Evolutionary conservation across 2,888 invertebrate species (phyloP), one percentile per base, ranked within the genome.

Genomic region (Diogma glabrata): DNA sequence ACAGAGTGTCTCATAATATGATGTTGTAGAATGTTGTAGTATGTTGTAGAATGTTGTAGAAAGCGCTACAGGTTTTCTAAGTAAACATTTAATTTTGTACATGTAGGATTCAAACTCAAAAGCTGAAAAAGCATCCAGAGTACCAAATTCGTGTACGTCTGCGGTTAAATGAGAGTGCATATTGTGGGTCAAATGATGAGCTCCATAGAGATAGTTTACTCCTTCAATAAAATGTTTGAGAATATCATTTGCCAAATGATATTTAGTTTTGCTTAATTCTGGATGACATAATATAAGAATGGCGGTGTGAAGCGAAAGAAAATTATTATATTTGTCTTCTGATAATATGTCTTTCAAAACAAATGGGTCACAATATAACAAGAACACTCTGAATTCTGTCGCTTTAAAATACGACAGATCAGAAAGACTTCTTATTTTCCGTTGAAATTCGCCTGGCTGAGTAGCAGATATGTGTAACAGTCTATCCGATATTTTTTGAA

Each of bases 41-140:
- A n/a, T n/a, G n/a, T n/a, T n/a, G n/a, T n/a, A n/a, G n/a, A n/a
- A n/a, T n/a, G n/a, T n/a, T n/a, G n/a, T n/a, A n/a, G n/a, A n/a
- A n/a, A n/a, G n/a, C n/a, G n/a, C n/a, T n/a, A n/a, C n/a, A 38
- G 38, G 38, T 10, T 38, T 38, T 38, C 38, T 38, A 16, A 38
- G 14, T 2, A 38, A 38, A 38, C 38, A 38, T 38, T 38, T 38
- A 9, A 16, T 38, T 4, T 38, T 38, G 16, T 38, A 38, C 38
- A 38, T 38, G 38, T 38, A 38, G 4, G 38, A 38, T 38, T 38
- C 38, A 38, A 38, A 38, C 19, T 17, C 7, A 12, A 38, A 38
- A 38, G 17, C 38, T 38, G 38, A 38, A 10, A 38, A 38, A 16
- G 38, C 6, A 16, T 38, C 38, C 38, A 38, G 19, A 4, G 16